Evolutionary conservation across 1,140 invertebrate genomes (phyloP).

Genomic region (Melipona quadrifasciata): DNA sequence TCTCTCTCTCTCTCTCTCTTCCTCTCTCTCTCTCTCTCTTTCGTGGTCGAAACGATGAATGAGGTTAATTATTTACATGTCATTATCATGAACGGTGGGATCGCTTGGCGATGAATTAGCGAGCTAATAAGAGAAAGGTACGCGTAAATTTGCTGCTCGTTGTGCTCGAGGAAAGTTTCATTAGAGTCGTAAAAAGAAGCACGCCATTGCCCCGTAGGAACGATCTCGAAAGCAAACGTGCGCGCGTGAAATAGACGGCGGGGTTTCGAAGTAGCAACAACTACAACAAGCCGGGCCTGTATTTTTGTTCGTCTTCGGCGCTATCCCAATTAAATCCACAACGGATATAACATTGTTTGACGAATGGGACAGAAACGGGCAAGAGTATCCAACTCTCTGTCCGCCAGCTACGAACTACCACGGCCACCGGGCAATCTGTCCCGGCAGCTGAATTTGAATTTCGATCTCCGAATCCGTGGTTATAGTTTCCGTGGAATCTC

Average conservation of each 20-base stretch:
- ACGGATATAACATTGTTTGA: slow-evolving; percentile 39
- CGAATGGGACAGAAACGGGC: slow-evolving; percentile 16
- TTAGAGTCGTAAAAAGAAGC: not conserved
- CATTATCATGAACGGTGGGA: not conserved
- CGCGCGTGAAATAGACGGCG: not conserved
- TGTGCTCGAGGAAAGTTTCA: not conserved
- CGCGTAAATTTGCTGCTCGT: not conserved
- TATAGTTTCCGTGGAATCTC: not conserved
- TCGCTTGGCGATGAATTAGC: not conserved
- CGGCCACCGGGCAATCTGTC: slow-evolving; percentile 14
- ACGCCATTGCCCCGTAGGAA: not conserved
- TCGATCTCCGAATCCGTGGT: not conserved
- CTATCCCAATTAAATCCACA: slow-evolving; percentile 44
- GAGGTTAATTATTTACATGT: not conserved
- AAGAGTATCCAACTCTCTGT: slow-evolving; percentile 23
- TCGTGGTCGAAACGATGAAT: not conserved
- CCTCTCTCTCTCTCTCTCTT: not conserved
- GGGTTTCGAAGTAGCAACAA: slow-evolving; percentile 19
- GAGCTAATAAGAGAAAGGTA: not conserved
- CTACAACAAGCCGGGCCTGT: not conserved
- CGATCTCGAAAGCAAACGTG: not conserved
- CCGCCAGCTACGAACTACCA: slow-evolving; percentile 3
- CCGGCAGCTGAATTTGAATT: slow-evolving; percentile 20
- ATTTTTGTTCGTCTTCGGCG: not conserved
- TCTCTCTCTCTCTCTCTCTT: not conserved